Evolutionary conservation across 2,888 invertebrate species (phyloP).

Genomic region (Exocentrus adspersus): DNA sequence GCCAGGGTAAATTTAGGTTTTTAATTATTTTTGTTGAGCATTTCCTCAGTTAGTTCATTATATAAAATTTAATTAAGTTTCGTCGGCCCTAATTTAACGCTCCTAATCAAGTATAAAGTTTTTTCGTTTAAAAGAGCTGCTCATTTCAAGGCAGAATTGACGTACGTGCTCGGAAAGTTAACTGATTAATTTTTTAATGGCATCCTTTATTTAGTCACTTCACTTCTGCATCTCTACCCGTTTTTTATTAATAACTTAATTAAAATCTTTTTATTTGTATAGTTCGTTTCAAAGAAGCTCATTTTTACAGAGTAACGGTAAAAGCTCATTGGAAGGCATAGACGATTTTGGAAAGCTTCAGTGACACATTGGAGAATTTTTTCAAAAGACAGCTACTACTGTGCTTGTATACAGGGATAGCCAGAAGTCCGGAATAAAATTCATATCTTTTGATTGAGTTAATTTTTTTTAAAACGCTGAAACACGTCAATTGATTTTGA

Average conservation of each 20-base stretch:
- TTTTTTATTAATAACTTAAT: constrained; percentile 26
- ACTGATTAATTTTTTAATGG: constrained; percentile 61
- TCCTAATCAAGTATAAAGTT: constrained; percentile 67
- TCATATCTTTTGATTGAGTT: too few species aligned
- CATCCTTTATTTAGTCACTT: constrained; percentile 52
- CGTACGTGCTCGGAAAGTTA: constrained; percentile 62
- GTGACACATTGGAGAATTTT: too few species aligned
- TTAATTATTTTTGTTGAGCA: constrained; percentile 67
- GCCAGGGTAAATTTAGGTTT: constrained; percentile 65
- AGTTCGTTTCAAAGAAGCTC: constrained; percentile 6
- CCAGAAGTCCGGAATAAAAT: too few species aligned
- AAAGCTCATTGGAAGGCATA: neutral
- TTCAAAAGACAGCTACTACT: too few species aligned
- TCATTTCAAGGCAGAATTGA: constrained; percentile 62
- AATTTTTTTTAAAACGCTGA: too few species aligned
- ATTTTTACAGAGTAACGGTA: neutral
- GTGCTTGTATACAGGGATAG: too few species aligned
- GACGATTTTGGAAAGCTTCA: neutral
- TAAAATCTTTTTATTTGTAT: constrained; percentile 20
- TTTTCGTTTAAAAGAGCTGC: constrained; percentile 60
- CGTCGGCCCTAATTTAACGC: constrained; percentile 66
- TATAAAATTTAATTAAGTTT: constrained; percentile 67
- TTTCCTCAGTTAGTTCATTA: constrained; percentile 67
- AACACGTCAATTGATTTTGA: too few species aligned
- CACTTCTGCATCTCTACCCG: constrained; percentile 30